Evolutionary conservation across 2,797 vertebrate genomes (phyloP).

Genomic region (Hirundo rustica): DNA sequence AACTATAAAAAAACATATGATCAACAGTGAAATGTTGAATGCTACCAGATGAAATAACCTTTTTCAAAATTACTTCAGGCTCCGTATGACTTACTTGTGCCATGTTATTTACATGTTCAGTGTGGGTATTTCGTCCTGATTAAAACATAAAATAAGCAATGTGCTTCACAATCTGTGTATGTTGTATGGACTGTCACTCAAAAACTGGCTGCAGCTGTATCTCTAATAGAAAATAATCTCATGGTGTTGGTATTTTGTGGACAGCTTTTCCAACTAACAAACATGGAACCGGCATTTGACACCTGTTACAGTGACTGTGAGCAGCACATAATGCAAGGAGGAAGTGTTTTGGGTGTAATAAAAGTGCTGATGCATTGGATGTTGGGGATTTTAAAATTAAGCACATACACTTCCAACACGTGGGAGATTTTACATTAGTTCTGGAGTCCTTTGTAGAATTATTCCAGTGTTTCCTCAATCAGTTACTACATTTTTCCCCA

Average conservation of each 20-base stretch:
- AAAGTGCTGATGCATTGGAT: neutral
- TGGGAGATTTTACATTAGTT: neutral
- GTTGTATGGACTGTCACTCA: neutral
- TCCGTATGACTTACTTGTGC: neutral
- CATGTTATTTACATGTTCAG: neutral
- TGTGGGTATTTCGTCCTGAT: neutral
- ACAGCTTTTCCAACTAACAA: neutral
- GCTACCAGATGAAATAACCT: neutral
- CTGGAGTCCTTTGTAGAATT: neutral
- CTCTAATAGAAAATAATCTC: neutral
- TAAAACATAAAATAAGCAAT: neutral
- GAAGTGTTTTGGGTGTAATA: neutral
- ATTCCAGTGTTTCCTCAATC: neutral
- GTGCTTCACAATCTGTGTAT: neutral
- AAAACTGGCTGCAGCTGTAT: neutral
- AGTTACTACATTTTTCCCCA: neutral
- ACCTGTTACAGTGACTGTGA: neutral
- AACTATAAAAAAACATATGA: neutral
- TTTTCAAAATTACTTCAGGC: neutral
- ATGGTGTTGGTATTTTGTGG: neutral
- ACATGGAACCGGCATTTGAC: neutral
- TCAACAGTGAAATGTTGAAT: neutral
- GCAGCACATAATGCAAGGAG: neutral
- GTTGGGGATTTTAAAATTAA: neutral
- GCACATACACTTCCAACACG: neutral